Conservation (phyloP, 2,113 vertebrate species). For the Andinoacara biseriatus region DNA sequence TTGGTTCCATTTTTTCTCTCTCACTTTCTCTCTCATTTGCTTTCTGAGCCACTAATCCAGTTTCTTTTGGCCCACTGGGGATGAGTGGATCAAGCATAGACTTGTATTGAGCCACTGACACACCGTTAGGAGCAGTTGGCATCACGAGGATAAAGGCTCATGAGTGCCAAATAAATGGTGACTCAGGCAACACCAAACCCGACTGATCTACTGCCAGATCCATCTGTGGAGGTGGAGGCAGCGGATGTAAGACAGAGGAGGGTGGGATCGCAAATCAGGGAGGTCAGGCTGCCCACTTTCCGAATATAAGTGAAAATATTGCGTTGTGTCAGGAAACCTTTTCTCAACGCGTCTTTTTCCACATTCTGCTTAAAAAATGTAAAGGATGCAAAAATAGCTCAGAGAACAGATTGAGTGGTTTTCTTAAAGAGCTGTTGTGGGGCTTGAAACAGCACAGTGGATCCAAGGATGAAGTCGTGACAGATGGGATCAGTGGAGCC, state of each 20-base stretch:
- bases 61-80: slow-evolving; percentile 50
- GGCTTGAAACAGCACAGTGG: slow-evolving; percentile 49
- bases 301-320: background rate
- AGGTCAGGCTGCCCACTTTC: background rate
- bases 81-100: slow-evolving; percentile 47
- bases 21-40: slow-evolving; percentile 7
- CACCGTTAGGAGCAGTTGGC: slow-evolving; percentile 14
- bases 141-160: slow-evolving; percentile 16
- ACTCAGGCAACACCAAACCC: slow-evolving; percentile 15
- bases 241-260: background rate
- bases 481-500: slow-evolving; percentile 72
- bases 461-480: slow-evolving; percentile 64
- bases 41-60: slow-evolving; percentile 61
- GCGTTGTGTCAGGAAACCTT: background rate
- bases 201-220: slow-evolving; percentile 56
- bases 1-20: background rate
- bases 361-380: background rate
- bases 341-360: background rate
- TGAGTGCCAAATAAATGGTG: slow-evolving; percentile 39
- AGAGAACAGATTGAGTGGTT: slow-evolving; percentile 69
- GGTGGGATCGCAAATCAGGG: background rate
- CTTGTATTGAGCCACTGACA: slow-evolving; percentile 37
- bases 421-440: slow-evolving; percentile 67
- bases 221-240: slow-evolving; percentile 26
- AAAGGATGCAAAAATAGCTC: slow-evolving; percentile 58